Base-by-base conservation (phyloP, 2,113 vertebrate genomes). In the Pygoscelis adeliae region DNA sequence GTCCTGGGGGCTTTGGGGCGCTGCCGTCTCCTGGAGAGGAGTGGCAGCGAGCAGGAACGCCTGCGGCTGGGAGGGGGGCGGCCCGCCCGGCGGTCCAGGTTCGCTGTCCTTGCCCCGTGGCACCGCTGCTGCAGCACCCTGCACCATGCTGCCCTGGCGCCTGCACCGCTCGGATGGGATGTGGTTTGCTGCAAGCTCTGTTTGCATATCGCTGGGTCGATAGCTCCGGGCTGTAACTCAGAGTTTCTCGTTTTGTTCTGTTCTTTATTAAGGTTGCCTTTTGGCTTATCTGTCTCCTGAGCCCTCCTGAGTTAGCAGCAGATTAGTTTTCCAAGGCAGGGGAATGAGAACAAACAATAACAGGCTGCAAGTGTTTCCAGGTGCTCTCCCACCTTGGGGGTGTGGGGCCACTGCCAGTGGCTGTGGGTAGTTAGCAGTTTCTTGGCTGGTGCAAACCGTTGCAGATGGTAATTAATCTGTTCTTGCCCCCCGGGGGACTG, bases 101-200 rank as follows among this genome's bases (percentile, higher is more conserved):
- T 58, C 2, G 19, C 56, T 30, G 56, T 38, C 44, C n/a, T 15
- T 4, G 27, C 34, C 17, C 40, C 4, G 3, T 12, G 52, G 52
- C 52, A 56, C 52, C 3, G 7, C 36, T 42, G 76, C 59, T 0
- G 7, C 38, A 5, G 38, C 4, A 3, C 55, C 73, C 55, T 19
- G 55, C 3, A 3, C 26, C 17, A 11, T 4, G 38, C 83, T 49
- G 71, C 42, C 50, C 56, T 3, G 2, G 56, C 5, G 1, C 46
- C 49, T 4, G 0, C 6, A 7, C 5, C 0, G 11, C 74, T 38
- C 1, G 0, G 4, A 3, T 5, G 21, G 58, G 50, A 36, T 3
- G 19, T 13, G 29, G 13, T 47, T 52, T 30, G 16, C 65, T 23
- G 36, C 42, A 15, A 30, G 67, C 42, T 40, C 86, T 56, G 10